Evolutionary conservation across 2,888 invertebrate species (phyloP), one percentile per base, ranked within the genome.

Genomic region (Siphlonurus alternatus): DNA sequence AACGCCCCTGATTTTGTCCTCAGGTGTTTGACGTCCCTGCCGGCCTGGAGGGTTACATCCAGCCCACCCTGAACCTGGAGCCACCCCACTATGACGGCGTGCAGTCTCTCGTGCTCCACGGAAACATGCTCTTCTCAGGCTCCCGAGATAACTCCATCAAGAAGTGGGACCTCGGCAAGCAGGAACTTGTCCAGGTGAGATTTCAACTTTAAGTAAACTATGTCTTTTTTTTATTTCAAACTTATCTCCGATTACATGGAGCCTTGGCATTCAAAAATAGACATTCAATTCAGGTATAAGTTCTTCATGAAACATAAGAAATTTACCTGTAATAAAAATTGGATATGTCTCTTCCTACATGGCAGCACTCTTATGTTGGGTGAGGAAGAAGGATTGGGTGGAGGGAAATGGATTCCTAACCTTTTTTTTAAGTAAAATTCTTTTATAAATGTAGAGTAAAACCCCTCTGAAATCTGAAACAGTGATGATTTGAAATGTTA

Each of bases 1-100:
- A 23, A 19, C 10, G 15, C 51, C 38, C 19, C n/a, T 59, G n/a
- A 20, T 54, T 3, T 51, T 66, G 61, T 63, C 62, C 67, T 2
- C 68, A 80, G 76, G 77, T 79, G 65, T 80, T 80, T 73, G 79
- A 79, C 67, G 75, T 80, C 56, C 70, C 72, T 66, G 73, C 75
- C 60, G 75, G 74, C 59, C 72, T 74, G 51, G 70, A 71, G 24
- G 77, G 79, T n/a, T 79, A 83, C 62, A 75, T 75, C 23, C 75
- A 78, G 71, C 83, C 82, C 68, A 77, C 85, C 38, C 80, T 83
- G 64, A 83, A 86, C 70, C 77, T 89, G 65, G 85, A 87, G 70
- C 93, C 93, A 18, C 93, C 93, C 3, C 93, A 93, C 77, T 93
- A 93, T 75, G 93, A 93, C 75, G 93, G 92, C 24, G 89, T 93